Conservation (phyloP, 1,140 invertebrate genomes). For the Papilio xuthus region DNA sequence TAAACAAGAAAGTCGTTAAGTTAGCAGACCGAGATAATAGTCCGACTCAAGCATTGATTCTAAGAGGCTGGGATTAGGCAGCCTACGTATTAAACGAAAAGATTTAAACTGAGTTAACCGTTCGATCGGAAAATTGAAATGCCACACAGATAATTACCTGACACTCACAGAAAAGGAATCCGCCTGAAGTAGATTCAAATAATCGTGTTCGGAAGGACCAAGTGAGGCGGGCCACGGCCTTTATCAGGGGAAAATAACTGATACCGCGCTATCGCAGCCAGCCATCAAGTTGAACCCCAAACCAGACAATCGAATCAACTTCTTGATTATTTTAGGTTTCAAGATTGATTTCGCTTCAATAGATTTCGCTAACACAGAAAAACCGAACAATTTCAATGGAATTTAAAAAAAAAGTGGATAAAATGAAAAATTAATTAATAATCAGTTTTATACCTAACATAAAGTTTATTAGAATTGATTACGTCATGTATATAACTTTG, state of each 20-base stretch:
- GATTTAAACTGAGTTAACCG: constrained; percentile 81
- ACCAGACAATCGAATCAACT: constrained; percentile 58
- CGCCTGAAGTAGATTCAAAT: constrained; percentile 78
- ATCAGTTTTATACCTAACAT: background rate
- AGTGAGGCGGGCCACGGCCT: constrained; percentile 59
- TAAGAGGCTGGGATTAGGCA: constrained; percentile 74
- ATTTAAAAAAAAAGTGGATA: no score
- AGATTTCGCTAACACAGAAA: background rate
- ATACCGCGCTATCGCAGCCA: constrained; percentile 56
- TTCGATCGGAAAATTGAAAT: constrained; percentile 82
- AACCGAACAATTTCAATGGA: no score
- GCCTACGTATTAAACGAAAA: constrained; percentile 76
- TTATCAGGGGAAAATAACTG: constrained; percentile 63
- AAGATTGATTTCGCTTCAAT: constrained; percentile 46
- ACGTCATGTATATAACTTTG: constrained; percentile 15
- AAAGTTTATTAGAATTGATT: background rate
- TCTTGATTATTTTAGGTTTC: constrained; percentile 48
- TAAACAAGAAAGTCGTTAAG: background rate
- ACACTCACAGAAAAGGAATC: constrained; percentile 81
- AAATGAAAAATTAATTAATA: constrained; percentile 8
- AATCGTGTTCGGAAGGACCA: constrained; percentile 74
- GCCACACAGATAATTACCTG: constrained; percentile 82
- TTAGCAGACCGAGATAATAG: constrained; percentile 39
- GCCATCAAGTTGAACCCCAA: constrained; percentile 62
- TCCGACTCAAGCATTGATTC: constrained; percentile 57